Percentiles rank a stretch among this genome's conserved stretches.
Conservation (phyloP, 2,888 invertebrate genomes). For the Operophtera brumata region DNA sequence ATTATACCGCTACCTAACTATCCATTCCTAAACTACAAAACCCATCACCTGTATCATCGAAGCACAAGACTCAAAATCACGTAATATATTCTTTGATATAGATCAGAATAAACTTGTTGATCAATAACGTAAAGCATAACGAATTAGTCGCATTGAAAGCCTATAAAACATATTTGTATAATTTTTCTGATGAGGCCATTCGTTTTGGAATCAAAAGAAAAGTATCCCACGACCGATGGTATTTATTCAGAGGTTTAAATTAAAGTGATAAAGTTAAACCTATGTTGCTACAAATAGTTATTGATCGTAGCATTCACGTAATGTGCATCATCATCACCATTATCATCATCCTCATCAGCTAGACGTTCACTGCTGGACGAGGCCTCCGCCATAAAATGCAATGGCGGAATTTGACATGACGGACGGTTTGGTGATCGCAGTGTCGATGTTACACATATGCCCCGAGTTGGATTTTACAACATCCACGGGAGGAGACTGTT, state of each 20-base stretch:
- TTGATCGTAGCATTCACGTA: not conserved
- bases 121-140: constrained; percentile 51
- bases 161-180: constrained; percentile 57
- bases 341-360: too few species aligned
- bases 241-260: constrained; percentile 18
- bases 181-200: constrained; percentile 55
- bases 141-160: constrained; percentile 57
- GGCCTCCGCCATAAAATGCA: too few species aligned
- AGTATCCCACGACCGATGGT: constrained; percentile 40
- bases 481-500: too few species aligned
- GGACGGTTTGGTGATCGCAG: too few species aligned
- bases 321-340: too few species aligned
- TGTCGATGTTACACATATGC: too few species aligned
- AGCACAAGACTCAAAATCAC: constrained; percentile 41
- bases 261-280: constrained; percentile 6
- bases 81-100: constrained; percentile 11
- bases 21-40: constrained; percentile 25
- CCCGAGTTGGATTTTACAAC: too few species aligned
- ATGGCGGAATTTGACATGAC: too few species aligned
- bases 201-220: constrained; percentile 41
- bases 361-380: too few species aligned
- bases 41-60: constrained; percentile 22
- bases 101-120: constrained; percentile 34
- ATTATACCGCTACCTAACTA: constrained; percentile 56
- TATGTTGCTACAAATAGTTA: not conserved